Percentiles rank a stretch among this genome's conserved stretches.
These are phyloP conservation scores for Scelioninae gen. 1 DNA, from an alignment of 2,888 invertebrate species.

Conservation along the genomic window DNA sequence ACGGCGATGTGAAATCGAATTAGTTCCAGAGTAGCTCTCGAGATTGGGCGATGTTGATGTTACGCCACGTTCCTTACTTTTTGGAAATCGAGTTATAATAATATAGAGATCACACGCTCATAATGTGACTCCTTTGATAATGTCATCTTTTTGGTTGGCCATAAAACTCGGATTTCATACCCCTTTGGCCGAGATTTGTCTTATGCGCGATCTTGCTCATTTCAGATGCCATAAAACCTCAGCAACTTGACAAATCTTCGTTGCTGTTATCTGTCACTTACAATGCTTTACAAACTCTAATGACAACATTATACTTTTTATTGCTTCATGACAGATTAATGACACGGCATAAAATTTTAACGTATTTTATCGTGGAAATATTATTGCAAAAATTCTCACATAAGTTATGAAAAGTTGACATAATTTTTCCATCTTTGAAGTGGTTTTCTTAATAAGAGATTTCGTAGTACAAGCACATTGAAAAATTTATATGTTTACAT, in stretches of 20 bases:
- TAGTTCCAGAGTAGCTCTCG: conserved; percentile 61
- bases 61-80: conserved; percentile 43
- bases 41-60: conserved; percentile 55
- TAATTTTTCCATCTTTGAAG: not conserved
- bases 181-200: conserved; percentile 28
- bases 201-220: conserved; percentile 28
- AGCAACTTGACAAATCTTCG: conserved; percentile 28
- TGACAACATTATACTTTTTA: conserved; percentile 31
- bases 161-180: conserved; percentile 30
- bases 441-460: not conserved
- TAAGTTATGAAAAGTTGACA: not conserved
- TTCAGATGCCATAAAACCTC: conserved; percentile 30
- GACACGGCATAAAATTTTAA: conserved; percentile 33
- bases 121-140: conserved; percentile 38
- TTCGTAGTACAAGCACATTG: conserved; percentile 2
- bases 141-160: conserved; percentile 14
- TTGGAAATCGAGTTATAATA: conserved; percentile 52
- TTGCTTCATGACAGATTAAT: conserved; percentile 40
- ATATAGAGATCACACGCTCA: conserved; percentile 35
- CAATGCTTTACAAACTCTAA: conserved; percentile 36
- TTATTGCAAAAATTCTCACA: not conserved
- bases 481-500: conserved; percentile 3
- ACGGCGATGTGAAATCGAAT: conserved; percentile 68
- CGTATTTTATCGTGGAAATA: conserved; percentile 12
- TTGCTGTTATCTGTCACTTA: conserved; percentile 28